Conservation (phyloP, 2,888 invertebrate genomes). For the Piscicola geometra region DNA sequence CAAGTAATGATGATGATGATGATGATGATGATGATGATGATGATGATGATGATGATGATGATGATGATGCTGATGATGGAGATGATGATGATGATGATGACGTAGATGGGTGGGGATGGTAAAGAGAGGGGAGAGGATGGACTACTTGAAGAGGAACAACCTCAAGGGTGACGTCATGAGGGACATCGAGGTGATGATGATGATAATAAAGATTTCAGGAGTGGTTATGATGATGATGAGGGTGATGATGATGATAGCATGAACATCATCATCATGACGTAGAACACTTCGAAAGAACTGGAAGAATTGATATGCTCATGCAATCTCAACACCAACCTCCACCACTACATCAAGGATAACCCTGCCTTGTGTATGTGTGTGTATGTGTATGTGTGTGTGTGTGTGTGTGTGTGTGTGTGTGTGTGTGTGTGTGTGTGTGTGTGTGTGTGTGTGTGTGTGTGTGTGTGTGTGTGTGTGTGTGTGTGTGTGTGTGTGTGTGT, state of each 20-base stretch:
- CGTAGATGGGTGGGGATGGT: not conserved
- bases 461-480: too few relatives aligned
- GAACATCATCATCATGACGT: slow-evolving; percentile 15
- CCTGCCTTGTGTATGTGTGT: not conserved
- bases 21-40: not conserved
- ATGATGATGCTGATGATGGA: slow-evolving; percentile 9
- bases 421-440: too few relatives aligned
- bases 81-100: slow-evolving; percentile 5
- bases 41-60: not conserved
- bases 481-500: too few relatives aligned
- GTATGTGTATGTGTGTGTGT: too few relatives aligned
- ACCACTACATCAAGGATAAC: not conserved
- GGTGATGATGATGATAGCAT: not conserved
- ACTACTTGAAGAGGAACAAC: slow-evolving; percentile 23
- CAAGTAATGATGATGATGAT: not conserved
- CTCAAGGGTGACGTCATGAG: slow-evolving; percentile 20
- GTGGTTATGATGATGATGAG: not conserved
- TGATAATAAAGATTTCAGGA: not conserved
- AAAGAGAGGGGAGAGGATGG: slow-evolving; percentile 14
- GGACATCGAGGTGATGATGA: slow-evolving; percentile 30
- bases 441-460: too few relatives aligned
- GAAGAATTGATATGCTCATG: not conserved
- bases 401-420: too few relatives aligned
- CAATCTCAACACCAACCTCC: not conserved
- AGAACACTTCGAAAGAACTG: slow-evolving; percentile 18